Evolutionary conservation across 2,113 vertebrate genomes (phyloP).

Genomic region (Chelonoidis abingdonii): DNA sequence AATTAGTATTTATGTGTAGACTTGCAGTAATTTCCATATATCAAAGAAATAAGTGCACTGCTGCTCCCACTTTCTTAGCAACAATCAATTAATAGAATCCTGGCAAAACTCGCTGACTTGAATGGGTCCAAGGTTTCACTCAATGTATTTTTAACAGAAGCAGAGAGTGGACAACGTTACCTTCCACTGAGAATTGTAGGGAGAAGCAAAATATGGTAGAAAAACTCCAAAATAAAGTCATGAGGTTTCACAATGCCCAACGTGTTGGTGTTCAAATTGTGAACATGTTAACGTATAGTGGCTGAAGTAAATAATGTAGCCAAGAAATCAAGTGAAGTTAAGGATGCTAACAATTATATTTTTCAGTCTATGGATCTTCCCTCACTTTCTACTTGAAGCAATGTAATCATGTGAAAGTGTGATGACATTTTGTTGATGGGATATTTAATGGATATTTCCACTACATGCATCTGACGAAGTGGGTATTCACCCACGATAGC

Average conservation of each 20-base stretch:
- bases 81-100: neutral
- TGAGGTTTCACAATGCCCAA: neutral
- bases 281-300: neutral
- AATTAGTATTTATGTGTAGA: neutral
- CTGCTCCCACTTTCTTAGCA: neutral
- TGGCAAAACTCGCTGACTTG: neutral
- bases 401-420: neutral
- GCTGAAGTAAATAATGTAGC: neutral
- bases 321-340: neutral
- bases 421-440: neutral
- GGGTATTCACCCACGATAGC: no score
- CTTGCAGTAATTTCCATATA: neutral
- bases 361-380: neutral
- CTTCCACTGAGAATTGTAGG: neutral
- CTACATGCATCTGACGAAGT: no score
- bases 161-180: neutral
- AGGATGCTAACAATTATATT: neutral
- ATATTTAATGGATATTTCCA: neutral
- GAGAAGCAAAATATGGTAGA: neutral
- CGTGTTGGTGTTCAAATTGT: neutral
- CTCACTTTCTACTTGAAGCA: neutral
- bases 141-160: neutral
- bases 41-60: neutral
- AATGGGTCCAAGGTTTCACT: neutral
- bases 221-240: neutral